phyloP scores from a whole-genome alignment of 2,797 vertebrate genomes.

The Catostomus latipinnis region DNA sequence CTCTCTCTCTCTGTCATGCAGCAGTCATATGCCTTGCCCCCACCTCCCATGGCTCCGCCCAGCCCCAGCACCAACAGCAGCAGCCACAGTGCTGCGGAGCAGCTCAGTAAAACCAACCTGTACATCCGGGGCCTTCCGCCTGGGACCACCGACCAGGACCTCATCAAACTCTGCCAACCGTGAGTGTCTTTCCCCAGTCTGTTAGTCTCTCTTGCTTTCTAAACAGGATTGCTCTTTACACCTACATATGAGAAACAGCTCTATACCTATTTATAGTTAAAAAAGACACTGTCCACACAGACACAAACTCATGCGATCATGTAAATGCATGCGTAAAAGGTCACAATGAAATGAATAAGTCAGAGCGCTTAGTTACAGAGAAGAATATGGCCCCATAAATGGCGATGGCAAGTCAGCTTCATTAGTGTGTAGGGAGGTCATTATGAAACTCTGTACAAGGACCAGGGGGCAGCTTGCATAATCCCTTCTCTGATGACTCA shows the following conservation, averaged over 20 bases:
- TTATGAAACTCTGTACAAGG: conserved; percentile 58
- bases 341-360: conserved; percentile 29
- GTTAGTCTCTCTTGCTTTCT: conserved; percentile 19
- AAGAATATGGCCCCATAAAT: conserved; percentile 50
- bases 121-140: conserved; percentile 98
- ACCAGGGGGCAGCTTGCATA: conserved; percentile 62
- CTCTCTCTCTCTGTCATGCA: conserved; percentile 71
- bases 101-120: conserved; percentile 99
- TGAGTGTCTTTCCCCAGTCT: conserved; percentile 76
- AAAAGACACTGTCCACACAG: too few relatives aligned
- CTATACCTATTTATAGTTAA: too few relatives aligned
- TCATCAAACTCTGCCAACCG: conserved; percentile 99
- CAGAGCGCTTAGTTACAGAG: conserved; percentile 38
- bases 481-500: conserved; percentile 59
- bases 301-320: conserved; percentile 3
- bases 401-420: conserved; percentile 53
- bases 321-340: conserved; percentile 33
- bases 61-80: conserved; percentile 96
- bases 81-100: conserved; percentile 91
- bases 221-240: conserved; percentile 5
- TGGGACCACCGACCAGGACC: conserved; percentile 98
- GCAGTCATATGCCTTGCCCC: conserved; percentile 98
- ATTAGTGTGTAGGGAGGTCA: conserved; percentile 56
- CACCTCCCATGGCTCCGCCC: conserved; percentile 97
- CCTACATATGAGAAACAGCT: background rate